A percentile compares a stretch with the other conserved stretches of the same genome.
Evolutionary conservation across 2,888 invertebrate genomes (phyloP).

Genomic region (Catocala fraxini): DNA sequence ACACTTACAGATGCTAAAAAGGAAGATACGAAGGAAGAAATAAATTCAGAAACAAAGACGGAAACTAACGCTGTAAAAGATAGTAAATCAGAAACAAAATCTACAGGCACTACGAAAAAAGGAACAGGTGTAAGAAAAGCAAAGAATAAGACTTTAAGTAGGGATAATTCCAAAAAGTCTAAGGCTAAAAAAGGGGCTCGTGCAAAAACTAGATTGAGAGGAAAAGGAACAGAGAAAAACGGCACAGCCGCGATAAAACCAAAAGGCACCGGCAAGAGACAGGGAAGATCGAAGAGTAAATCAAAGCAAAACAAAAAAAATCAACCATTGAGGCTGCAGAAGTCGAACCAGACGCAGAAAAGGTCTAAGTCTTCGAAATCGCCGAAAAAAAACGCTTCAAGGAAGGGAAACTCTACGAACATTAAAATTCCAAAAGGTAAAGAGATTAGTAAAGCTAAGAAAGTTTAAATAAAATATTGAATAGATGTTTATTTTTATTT

Average conservation of each 20-base stretch:
- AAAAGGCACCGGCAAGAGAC: conserved; percentile 7
- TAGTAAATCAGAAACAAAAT: background rate
- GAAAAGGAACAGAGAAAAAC: background rate
- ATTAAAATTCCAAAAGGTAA: conserved; percentile 41
- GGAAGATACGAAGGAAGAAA: background rate
- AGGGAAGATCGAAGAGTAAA: background rate
- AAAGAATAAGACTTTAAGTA: background rate
- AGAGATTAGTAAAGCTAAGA: conserved; percentile 13
- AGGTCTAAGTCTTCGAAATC: background rate
- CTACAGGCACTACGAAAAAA: background rate
- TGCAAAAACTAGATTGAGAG: conserved; percentile 4
- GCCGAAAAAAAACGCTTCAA: conserved; percentile 2
- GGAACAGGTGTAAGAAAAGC: background rate
- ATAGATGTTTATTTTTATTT: conserved; percentile 31
- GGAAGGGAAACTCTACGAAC: conserved; percentile 11
- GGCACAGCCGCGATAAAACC: conserved; percentile 1
- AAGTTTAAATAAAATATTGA: conserved; percentile 40
- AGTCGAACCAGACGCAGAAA: no score
- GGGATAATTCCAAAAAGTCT: background rate
- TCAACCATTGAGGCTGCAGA: background rate
- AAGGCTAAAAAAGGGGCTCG: background rate
- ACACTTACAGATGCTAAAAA: background rate
- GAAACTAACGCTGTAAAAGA: conserved; percentile 8
- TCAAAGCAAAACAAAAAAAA: background rate
- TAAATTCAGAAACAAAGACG: background rate